Evolutionary conservation across 2,113 vertebrate genomes (phyloP).

Genomic region (Salvelinus sp.): DNA sequence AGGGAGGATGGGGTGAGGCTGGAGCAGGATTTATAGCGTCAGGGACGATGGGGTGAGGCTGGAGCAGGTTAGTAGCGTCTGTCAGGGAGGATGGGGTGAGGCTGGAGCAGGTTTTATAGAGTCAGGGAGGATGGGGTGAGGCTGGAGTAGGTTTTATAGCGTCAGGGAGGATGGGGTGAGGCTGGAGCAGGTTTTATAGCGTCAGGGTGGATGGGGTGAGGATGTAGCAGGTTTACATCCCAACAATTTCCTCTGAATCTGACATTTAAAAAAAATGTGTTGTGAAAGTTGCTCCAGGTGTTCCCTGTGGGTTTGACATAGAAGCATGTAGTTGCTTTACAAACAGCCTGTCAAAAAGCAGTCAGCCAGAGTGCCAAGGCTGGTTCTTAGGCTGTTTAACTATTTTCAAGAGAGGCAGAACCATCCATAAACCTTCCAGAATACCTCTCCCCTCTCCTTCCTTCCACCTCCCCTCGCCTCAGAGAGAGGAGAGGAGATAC

Average conservation of each 20-base stretch:
- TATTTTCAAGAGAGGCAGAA: not conserved
- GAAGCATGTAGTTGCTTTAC: not conserved
- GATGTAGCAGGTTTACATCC: not conserved
- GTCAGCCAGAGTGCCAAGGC: constrained; percentile 18
- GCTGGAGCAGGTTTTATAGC: not conserved
- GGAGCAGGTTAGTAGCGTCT: not conserved
- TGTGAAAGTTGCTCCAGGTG: not conserved
- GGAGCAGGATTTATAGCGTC: not conserved
- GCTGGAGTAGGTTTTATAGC: not conserved
- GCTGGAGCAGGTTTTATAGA: not conserved
- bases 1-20: too few species aligned
- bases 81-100: too few species aligned
- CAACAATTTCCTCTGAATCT: not conserved
- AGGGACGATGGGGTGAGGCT: not conserved
- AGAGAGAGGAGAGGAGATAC: too few species aligned
- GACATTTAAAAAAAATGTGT: not conserved
- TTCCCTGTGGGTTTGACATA: not conserved
- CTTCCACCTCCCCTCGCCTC: too few species aligned
- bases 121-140: too few species aligned
- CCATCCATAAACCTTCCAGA: not conserved
- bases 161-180: too few species aligned
- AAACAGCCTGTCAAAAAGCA: constrained; percentile 1
- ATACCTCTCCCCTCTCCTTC: not conserved
- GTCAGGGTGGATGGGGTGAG: too few species aligned
- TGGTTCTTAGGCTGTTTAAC: constrained; percentile 34